Evolutionary conservation across 2,888 invertebrate species (phyloP), one percentile per base, ranked within the genome.

Genomic region (Eupithecia insigniata): DNA sequence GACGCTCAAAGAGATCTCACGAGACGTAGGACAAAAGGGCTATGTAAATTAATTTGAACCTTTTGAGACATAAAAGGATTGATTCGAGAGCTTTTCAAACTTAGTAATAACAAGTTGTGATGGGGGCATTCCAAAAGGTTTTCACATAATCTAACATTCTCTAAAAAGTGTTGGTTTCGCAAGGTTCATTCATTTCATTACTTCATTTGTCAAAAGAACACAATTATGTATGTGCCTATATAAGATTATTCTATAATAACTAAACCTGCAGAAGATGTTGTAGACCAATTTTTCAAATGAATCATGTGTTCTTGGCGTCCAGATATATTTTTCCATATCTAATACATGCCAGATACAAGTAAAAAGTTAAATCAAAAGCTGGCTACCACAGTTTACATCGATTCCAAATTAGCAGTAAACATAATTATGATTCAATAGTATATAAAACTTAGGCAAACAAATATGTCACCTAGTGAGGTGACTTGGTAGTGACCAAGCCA

Each of bases 11-110:
- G 90, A 89, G 88, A 82, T 82, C 84, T 80, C 66, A 65, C 67
- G 32, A 69, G 70, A 69, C 72, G 66, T 65, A 74, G 61, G 67
- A 80, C 83, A 90, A 89, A 91, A 90, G 89, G 83, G 80, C 87
- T 87, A 89, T 90, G 91, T 87, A 91, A 92, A 92, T 92, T 91
- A 90, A 91, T 90, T 91, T 89, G 81, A 83, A 84, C 89, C 88
- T 90, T 90, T 87, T 85, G 83, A 36, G 26, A 64, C 64, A 64
- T 64, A 64, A 64, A 66, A 51, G 71, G 58, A 68, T 65, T 34
- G 67, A 67, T 58, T 67, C 58, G 34, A 60, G 36, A 36, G 64
- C 36, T 64, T 64, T 34, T 36, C 36, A 36, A 46, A 66, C 28
- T 28, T 30, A 66, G 28, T 22, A 36, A 43, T 46, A 66, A 66